phyloP scores from a whole-genome alignment of 2,888 invertebrate genomes.

The Volucella bombylans region DNA sequence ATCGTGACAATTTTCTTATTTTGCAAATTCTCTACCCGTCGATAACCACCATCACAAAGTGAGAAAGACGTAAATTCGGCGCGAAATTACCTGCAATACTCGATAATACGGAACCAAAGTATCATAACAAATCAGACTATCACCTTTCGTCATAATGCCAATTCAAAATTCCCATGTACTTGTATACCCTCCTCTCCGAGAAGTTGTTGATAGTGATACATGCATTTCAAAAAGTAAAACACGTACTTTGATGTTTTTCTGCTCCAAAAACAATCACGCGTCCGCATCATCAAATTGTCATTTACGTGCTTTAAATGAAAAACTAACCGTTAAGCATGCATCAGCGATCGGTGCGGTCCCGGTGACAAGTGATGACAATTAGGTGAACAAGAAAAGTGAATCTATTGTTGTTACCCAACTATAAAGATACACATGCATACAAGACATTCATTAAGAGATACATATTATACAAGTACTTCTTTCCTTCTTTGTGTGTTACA shows the following conservation, averaged over 20 bases:
- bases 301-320: slow-evolving; percentile 52
- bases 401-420: slow-evolving; percentile 37
- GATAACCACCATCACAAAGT: slow-evolving; percentile 4
- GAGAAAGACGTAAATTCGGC: slow-evolving; percentile 42
- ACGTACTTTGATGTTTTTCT: slow-evolving; percentile 52
- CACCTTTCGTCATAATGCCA: slow-evolving; percentile 7
- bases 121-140: slow-evolving; percentile 5
- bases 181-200: not conserved
- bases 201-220: not conserved
- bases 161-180: not conserved
- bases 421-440: slow-evolving; percentile 21
- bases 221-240: slow-evolving; percentile 42
- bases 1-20: slow-evolving; percentile 66
- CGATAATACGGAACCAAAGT: slow-evolving; percentile 14
- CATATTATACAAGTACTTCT: not conserved
- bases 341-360: not conserved
- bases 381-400: slow-evolving; percentile 45
- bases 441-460: not conserved
- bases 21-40: slow-evolving; percentile 10
- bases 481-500: not conserved
- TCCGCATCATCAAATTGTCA: slow-evolving; percentile 39
- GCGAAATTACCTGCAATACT: slow-evolving; percentile 39
- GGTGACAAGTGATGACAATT: slow-evolving; percentile 26
- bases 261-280: slow-evolving; percentile 15
- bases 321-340: slow-evolving; percentile 1